Conservation (phyloP, 2,888 invertebrate species). For the Amblyjoppa fuscipennis region DNA sequence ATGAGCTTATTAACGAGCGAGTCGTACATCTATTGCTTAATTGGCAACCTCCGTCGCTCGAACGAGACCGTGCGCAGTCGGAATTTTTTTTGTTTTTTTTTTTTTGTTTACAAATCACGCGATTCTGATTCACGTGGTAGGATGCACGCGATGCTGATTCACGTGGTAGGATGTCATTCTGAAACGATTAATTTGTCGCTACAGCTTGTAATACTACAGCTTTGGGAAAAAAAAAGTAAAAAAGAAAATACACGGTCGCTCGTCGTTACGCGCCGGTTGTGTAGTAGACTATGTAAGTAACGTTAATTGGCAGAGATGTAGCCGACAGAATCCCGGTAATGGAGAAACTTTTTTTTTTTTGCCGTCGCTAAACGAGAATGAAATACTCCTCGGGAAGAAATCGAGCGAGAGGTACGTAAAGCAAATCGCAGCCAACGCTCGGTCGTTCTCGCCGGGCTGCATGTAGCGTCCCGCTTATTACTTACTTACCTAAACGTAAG, state of each 20-base stretch:
- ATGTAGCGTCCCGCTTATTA: slow-evolving; percentile 18
- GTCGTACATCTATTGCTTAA: slow-evolving; percentile 2
- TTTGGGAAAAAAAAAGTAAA: too few species aligned
- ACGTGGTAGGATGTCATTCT: too few species aligned
- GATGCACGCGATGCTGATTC: too few species aligned
- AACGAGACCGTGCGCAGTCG: background rate
- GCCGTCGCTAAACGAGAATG: background rate
- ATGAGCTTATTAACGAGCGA: background rate
- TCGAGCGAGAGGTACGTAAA: slow-evolving; percentile 17
- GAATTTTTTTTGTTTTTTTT: background rate
- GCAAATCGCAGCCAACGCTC: slow-evolving; percentile 47
- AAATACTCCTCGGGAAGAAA: slow-evolving; percentile 6
- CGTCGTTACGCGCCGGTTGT: background rate
- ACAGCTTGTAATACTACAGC: too few species aligned
- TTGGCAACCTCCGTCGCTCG: background rate
- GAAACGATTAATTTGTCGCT: too few species aligned
- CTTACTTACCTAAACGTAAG: slow-evolving; percentile 45
- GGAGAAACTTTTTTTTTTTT: slow-evolving; percentile 4
- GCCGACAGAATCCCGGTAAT: background rate
- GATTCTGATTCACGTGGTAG: too few species aligned
- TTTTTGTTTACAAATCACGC: too few species aligned
- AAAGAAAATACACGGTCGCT: background rate
- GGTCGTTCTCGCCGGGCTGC: slow-evolving; percentile 16
- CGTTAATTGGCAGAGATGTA: background rate
- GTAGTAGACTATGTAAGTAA: background rate